Evolutionary conservation across 2,888 invertebrate species (phyloP).

Genomic region (Cremastinae sp.): DNA sequence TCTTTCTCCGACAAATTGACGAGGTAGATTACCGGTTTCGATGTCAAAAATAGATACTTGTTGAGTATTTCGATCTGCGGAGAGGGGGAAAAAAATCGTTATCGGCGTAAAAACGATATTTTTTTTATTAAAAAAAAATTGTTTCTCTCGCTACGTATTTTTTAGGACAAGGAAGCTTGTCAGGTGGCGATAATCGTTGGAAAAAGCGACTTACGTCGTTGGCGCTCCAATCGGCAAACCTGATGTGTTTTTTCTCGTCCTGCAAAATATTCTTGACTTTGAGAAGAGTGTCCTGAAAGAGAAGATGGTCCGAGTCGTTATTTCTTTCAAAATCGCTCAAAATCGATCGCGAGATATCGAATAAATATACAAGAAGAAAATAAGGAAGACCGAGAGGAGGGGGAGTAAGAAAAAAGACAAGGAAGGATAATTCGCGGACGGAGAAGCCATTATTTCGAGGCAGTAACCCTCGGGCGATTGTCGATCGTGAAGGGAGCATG

Average conservation of each 20-base stretch:
- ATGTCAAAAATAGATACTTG: conserved; percentile 97
- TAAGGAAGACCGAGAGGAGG: conserved; percentile 5
- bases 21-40: conserved; percentile 98
- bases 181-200: neutral
- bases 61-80: conserved; percentile 96
- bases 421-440: conserved; percentile 45
- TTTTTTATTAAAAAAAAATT: neutral
- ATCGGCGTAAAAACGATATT: neutral
- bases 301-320: conserved; percentile 68
- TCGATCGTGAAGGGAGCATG: conserved; percentile 53
- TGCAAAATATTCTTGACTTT: conserved; percentile 92
- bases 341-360: neutral
- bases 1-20: conserved; percentile 99
- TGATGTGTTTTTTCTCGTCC: conserved; percentile 95
- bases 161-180: no score
- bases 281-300: conserved; percentile 89
- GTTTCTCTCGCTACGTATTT: neutral
- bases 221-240: conserved; percentile 95
- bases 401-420: neutral
- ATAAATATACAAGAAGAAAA: neutral
- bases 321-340: conserved; percentile 37
- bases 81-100: neutral
- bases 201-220: conserved; percentile 87
- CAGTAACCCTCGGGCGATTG: conserved; percentile 33
- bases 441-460: conserved; percentile 51